A percentile compares a stretch with the other conserved stretches of the same genome.
phyloP scores from a whole-genome alignment of 2,113 vertebrate genomes.

The Sapajus apella region DNA sequence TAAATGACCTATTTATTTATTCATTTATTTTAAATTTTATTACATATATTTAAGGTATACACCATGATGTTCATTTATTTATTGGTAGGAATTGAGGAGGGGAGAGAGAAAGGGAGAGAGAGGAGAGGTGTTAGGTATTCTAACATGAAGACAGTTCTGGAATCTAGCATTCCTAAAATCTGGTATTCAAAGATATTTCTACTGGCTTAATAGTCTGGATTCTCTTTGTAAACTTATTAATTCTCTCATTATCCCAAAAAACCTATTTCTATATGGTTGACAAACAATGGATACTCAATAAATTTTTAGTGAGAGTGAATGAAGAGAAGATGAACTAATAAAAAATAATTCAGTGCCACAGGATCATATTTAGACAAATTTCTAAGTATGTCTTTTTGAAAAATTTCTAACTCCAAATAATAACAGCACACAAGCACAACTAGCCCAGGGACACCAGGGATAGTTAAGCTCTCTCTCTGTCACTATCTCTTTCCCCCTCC shows the following conservation, averaged over 20 bases:
- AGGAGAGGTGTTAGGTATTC: neutral
- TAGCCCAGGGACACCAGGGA: neutral
- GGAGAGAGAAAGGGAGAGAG: neutral
- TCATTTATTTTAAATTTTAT: too few relatives aligned
- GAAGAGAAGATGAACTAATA: neutral
- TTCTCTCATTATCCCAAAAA: neutral
- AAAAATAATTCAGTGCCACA: neutral
- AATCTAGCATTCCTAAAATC: neutral
- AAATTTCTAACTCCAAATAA: neutral
- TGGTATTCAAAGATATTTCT: neutral
- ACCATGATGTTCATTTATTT: neutral
- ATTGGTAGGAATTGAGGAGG: neutral
- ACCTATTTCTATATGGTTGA: neutral
- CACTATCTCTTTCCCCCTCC: neutral
- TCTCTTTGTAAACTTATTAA: neutral
- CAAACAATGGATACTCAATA: neutral
- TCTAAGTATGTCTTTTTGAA: neutral
- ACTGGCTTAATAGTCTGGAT: neutral
- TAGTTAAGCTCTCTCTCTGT: neutral
- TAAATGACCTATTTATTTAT: neutral
- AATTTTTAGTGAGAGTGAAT: neutral
- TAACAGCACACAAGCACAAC: neutral
- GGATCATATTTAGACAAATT: conserved; percentile 5
- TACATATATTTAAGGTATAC: too few relatives aligned
- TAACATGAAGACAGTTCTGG: neutral